phyloP scores from a whole-genome alignment of 2,113 vertebrate species.

The Apodemus speciosus region DNA sequence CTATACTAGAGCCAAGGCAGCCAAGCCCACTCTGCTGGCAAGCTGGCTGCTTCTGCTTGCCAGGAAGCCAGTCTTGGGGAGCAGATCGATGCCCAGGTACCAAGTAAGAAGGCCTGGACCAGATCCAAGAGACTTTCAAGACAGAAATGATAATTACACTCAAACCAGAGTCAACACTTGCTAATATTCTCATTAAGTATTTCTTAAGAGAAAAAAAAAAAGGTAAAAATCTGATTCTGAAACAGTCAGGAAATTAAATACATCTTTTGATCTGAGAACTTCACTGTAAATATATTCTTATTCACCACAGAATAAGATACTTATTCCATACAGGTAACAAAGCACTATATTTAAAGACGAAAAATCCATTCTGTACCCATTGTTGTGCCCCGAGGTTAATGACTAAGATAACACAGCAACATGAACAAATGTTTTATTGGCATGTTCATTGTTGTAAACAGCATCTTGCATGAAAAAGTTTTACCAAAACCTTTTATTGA shows the following conservation, averaged over 20 bases:
- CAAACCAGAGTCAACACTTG: conserved; percentile 57
- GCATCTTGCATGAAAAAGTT: conserved; percentile 93
- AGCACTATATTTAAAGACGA: conserved; percentile 60
- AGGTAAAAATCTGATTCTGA: conserved; percentile 49
- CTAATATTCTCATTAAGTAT: conserved; percentile 47
- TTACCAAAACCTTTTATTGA: conserved; percentile 88
- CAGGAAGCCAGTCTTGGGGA: not conserved
- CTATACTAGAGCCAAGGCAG: not conserved
- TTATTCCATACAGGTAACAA: conserved; percentile 52
- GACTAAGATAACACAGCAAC: conserved; percentile 86
- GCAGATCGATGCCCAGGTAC: not conserved
- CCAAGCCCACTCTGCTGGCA: not conserved
- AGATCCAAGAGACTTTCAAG: conserved; percentile 62
- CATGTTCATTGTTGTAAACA: conserved; percentile 97
- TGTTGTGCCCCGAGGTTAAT: conserved; percentile 80
- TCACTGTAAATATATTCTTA: conserved; percentile 55
- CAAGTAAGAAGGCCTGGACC: not conserved
- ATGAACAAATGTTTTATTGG: conserved; percentile 94
- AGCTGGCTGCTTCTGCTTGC: not conserved
- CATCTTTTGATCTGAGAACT: conserved; percentile 63
- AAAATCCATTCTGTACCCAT: conserved; percentile 62
- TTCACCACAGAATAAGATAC: conserved; percentile 57
- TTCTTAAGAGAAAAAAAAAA: conserved; percentile 63
- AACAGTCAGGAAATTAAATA: conserved; percentile 61
- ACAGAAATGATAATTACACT: conserved; percentile 56